These are phyloP conservation scores for Rostratula benghalensis DNA, from an alignment of 2,113 vertebrate genomes.

Conservation along the genomic window DNA sequence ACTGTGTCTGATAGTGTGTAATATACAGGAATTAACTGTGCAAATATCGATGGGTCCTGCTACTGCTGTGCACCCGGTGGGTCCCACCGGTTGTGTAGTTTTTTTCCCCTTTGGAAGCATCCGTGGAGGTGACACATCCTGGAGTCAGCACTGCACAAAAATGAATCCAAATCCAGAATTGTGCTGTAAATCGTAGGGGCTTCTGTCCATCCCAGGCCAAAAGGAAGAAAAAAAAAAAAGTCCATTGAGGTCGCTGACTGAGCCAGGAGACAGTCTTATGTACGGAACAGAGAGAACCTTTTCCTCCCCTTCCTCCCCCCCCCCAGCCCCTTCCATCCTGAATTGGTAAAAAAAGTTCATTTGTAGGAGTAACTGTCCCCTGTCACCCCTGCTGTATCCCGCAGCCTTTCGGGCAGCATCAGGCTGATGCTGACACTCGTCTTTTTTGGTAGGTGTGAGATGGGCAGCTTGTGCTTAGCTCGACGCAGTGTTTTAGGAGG, in stretches of 20 bases:
- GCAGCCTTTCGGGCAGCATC: neutral
- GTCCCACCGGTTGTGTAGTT: neutral
- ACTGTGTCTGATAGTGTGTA: neutral
- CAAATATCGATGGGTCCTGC: neutral
- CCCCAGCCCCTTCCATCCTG: neutral
- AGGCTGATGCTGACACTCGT: accelerated
- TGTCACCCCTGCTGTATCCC: accelerated
- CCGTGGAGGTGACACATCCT: accelerated
- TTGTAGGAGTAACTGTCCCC: neutral
- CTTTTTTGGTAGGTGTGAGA: neutral
- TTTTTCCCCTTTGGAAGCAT: neutral
- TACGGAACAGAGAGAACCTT: neutral
- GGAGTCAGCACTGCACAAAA: neutral
- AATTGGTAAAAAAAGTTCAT: neutral
- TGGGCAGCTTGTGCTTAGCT: neutral
- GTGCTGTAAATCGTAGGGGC: neutral
- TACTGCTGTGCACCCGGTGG: neutral
- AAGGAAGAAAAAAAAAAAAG: neutral
- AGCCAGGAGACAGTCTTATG: neutral
- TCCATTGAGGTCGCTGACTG: neutral
- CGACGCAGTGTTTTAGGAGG: neutral
- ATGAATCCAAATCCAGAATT: neutral
- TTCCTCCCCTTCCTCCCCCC: neutral
- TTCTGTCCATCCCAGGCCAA: neutral
- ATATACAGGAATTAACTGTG: neutral